These are phyloP conservation scores for Ephialtes manifestator DNA, from an alignment of 2,888 invertebrate species.

Conservation along the genomic window DNA sequence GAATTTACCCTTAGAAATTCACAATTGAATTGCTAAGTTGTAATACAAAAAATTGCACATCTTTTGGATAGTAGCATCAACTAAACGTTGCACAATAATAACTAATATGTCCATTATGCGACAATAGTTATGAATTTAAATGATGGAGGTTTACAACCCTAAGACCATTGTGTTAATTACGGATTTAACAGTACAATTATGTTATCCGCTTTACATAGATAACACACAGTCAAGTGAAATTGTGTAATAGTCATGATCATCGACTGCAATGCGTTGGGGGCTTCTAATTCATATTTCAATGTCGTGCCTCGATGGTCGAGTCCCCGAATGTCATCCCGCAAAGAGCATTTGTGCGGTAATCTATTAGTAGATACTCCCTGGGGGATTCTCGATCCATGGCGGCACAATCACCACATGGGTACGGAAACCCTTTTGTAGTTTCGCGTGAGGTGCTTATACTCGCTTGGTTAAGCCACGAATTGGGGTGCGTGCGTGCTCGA, in stretches of 20 bases:
- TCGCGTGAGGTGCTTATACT: conserved; percentile 82
- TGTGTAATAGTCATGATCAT: neutral
- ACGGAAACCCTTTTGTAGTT: conserved; percentile 83
- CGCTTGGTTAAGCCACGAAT: conserved; percentile 81
- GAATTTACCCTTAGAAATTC: too few species aligned
- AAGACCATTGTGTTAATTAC: neutral
- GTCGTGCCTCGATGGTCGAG: conserved; percentile 32
- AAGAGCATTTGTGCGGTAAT: conserved; percentile 69
- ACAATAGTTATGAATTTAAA: too few species aligned
- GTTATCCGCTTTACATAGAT: neutral
- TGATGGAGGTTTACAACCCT: neutral
- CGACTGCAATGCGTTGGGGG: neutral
- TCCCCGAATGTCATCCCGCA: conserved; percentile 59
- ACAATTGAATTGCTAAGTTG: too few species aligned
- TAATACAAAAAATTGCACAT: too few species aligned
- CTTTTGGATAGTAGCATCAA: too few species aligned
- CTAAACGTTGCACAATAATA: too few species aligned
- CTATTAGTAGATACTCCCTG: conserved; percentile 63
- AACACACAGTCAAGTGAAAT: neutral
- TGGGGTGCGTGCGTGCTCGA: conserved; percentile 67
- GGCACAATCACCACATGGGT: conserved; percentile 72
- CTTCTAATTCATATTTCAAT: conserved; percentile 66
- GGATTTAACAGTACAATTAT: neutral
- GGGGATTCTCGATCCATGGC: conserved; percentile 64
- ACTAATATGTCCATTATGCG: too few species aligned